Percentiles rank a stretch among this genome's conserved stretches.
Conservation (phyloP, 2,888 invertebrate genomes). For the Dendrolimus houi region DNA sequence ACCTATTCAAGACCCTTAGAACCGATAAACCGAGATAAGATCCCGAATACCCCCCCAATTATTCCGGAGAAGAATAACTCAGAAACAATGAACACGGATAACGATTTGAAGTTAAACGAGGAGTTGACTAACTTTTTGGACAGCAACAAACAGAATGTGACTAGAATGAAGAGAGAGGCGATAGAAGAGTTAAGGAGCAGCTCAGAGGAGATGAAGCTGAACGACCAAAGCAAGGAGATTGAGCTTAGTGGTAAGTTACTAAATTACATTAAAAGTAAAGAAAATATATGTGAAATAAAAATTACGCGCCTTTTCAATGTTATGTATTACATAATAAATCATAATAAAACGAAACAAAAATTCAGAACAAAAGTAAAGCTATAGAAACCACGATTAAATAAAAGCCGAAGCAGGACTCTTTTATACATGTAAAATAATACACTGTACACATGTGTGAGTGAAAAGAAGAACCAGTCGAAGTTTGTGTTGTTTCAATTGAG, state of each 20-base stretch:
- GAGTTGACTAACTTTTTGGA: slow-evolving; percentile 49
- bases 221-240: slow-evolving; percentile 35
- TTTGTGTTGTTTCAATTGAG: no score
- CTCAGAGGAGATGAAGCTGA: slow-evolving; percentile 49
- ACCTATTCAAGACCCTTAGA: slow-evolving; percentile 43
- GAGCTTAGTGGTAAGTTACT: slow-evolving; percentile 28
- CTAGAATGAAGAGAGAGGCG: slow-evolving; percentile 34
- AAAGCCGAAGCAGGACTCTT: no score
- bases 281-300: no score
- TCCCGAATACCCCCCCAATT: slow-evolving; percentile 41
- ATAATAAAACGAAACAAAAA: no score
- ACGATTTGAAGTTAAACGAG: slow-evolving; percentile 43
- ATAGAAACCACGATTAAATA: no score
- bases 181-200: slow-evolving; percentile 39
- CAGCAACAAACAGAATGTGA: slow-evolving; percentile 40
- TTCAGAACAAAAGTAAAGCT: no score
- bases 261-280: no score
- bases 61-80: slow-evolving; percentile 47
- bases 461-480: no score
- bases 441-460: no score
- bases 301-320: no score
- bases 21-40: slow-evolving; percentile 35
- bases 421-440: no score
- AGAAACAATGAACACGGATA: slow-evolving; percentile 37
- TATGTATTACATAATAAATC: no score